Evolutionary conservation across 30 jellyfish, hydroid and myxozoan genomes (phyloP), one percentile per base, ranked within the genome.

Genomic region (Hydra vulgaris): DNA sequence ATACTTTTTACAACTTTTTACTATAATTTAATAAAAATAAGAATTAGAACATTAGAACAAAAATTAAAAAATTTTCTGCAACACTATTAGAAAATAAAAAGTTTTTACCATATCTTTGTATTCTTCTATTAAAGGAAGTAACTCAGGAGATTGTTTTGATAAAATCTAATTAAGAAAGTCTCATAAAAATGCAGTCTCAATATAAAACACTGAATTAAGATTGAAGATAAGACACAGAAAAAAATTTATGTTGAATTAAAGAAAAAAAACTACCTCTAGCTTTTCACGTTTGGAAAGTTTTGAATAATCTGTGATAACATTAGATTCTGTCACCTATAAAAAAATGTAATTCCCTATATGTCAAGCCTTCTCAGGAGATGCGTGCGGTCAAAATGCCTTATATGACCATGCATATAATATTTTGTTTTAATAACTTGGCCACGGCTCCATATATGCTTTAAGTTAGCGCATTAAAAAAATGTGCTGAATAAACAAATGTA

Each of bases 111-210:
- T 82, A n/a, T 85, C 81, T 68, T 85, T 81, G 81, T 80, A 90
- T 68, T 90, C 97, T 22, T 81, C 94, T 56, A 90, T 54, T 74
- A 90, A 23, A 22, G 86, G 95, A 78, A 90, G 88, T 67, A 90
- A 76, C 67, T 90, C 97, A 27, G 97, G 97, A 3, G 97, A 90
- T 19, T 90, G 93, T 61, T 86, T 90, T 74, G 79, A 23, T 17
- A 90, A 80, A 0, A 90, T 71, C 97, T 90, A 72, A 56, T 83
- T 25, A 0, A 54, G 19, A 26, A 76, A 76, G 15, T n/a, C 17
- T 56, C n/a, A 56, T 56, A 56, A n/a, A 56, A n/a, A 56, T 56
- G n/a, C n/a, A 17, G n/a, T 56, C n/a, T 56, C n/a, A n/a, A 56
- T 56, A 56, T 56, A 16, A 16, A 56, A n/a, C n/a, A n/a, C n/a